Evolutionary conservation across 2,113 vertebrate species (phyloP).

Genomic region (Rhodinocichla rosea): DNA sequence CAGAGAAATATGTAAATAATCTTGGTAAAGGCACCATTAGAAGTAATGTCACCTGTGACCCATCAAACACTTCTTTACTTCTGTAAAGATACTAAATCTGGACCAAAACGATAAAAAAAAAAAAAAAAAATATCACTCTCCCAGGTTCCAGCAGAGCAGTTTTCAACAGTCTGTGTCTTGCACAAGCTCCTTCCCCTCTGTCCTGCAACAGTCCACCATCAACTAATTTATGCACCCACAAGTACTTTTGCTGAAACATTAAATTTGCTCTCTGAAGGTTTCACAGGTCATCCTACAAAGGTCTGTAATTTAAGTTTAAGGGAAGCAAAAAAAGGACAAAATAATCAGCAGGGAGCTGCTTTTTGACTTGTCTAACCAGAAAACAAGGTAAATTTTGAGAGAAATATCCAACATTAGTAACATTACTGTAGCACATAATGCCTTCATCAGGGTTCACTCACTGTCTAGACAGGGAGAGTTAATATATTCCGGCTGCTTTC

Average conservation of each 20-base stretch:
- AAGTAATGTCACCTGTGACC: neutral
- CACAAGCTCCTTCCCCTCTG: neutral
- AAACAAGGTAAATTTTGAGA: neutral
- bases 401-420: neutral
- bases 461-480: neutral
- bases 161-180: neutral
- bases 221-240: neutral
- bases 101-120: neutral
- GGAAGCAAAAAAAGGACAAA: neutral
- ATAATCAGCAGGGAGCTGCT: neutral
- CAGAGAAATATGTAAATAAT: neutral
- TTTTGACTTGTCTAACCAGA: neutral
- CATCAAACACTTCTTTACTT: neutral
- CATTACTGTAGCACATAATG: neutral
- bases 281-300: neutral
- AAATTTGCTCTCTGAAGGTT: neutral
- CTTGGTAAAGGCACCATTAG: neutral
- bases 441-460: neutral
- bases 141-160: neutral
- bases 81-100: neutral
- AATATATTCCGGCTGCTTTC: neutral
- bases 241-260: neutral
- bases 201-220: neutral
- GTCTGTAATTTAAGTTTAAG: neutral
- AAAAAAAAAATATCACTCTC: neutral